A percentile compares a stretch with the other conserved stretches of the same genome.
Evolutionary conservation across 2,797 vertebrate species (phyloP).

Genomic region (Jordanella pulchra): DNA sequence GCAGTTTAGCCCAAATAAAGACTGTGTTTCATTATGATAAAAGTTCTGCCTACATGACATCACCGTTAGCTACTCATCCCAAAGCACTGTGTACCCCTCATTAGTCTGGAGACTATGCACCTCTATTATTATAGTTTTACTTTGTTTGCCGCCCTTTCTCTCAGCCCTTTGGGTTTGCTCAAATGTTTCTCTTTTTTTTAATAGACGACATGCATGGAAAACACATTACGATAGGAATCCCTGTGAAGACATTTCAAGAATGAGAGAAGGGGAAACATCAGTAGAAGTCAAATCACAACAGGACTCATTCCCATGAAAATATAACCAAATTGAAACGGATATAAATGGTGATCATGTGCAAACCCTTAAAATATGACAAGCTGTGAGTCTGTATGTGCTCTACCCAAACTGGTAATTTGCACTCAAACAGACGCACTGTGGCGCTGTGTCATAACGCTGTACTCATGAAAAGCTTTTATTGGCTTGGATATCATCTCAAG

Average conservation of each 20-base stretch:
- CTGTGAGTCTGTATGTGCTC: slow-evolving; percentile 9
- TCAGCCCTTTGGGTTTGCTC: slow-evolving; percentile 22
- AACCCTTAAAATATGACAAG: slow-evolving; percentile 10
- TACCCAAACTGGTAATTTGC: slow-evolving; percentile 16
- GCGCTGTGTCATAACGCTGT: slow-evolving; percentile 41
- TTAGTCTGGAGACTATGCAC: slow-evolving; percentile 4
- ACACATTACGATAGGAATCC: slow-evolving; percentile 7
- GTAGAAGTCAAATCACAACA: slow-evolving; percentile 4
- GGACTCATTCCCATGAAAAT: background rate
- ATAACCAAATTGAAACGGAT: background rate
- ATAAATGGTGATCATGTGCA: background rate
- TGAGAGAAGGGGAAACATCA: slow-evolving; percentile 39
- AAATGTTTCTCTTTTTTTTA: no score
- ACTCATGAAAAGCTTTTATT: slow-evolving; percentile 41
- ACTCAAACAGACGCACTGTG: slow-evolving; percentile 45
- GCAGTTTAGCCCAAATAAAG: slow-evolving; percentile 40
- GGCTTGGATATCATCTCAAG: slow-evolving; percentile 43
- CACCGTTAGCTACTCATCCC: slow-evolving; percentile 32
- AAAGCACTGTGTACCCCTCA: slow-evolving; percentile 19
- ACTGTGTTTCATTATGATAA: slow-evolving; percentile 58
- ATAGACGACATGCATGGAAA: slow-evolving; percentile 12
- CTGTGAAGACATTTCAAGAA: slow-evolving; percentile 57
- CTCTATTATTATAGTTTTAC: background rate
- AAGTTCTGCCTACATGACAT: slow-evolving; percentile 51
- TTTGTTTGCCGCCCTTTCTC: slow-evolving; percentile 29